phyloP scores from a whole-genome alignment of 2,113 vertebrate species.

The Hyaena hyaena region DNA sequence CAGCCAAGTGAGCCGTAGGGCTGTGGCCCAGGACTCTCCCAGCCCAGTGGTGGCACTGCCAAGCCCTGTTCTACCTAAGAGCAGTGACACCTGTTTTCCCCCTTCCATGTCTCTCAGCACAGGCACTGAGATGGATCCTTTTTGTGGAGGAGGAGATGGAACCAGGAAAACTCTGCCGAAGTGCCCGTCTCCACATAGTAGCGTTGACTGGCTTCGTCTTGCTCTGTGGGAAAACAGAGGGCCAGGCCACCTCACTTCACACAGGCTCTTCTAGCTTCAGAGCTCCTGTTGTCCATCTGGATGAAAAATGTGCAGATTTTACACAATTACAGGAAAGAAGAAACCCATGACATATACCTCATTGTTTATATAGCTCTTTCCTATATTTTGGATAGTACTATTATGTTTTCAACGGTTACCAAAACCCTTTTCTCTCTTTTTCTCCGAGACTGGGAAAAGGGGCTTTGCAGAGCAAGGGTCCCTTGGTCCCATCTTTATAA shows the following conservation, averaged over 20 bases:
- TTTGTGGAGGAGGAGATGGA: not conserved
- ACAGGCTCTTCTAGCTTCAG: not conserved
- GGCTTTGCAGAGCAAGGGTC: not conserved
- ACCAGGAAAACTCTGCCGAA: not conserved
- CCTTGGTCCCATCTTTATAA: not conserved
- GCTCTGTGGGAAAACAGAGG: not conserved
- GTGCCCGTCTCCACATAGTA: not conserved
- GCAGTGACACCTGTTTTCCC: accelerated
- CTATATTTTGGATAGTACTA: not conserved
- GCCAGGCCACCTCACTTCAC: accelerated
- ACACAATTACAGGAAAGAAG: not conserved
- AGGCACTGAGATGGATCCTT: not conserved
- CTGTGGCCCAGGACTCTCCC: accelerated
- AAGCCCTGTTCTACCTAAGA: not conserved
- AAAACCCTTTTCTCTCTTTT: not conserved
- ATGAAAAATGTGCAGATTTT: not conserved
- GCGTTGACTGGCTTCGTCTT: not conserved
- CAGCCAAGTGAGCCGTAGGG: no score
- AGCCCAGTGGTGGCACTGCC: not conserved
- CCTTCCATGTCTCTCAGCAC: not conserved
- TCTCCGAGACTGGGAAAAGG: not conserved
- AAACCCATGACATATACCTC: not conserved
- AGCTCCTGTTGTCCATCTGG: not conserved
- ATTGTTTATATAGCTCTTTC: not conserved
- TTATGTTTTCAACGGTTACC: not conserved